Percentiles rank a stretch among this genome's conserved stretches.
These are phyloP conservation scores for Anthrax anthrax DNA, from an alignment of 2,888 invertebrate species.

Conservation along the genomic window DNA sequence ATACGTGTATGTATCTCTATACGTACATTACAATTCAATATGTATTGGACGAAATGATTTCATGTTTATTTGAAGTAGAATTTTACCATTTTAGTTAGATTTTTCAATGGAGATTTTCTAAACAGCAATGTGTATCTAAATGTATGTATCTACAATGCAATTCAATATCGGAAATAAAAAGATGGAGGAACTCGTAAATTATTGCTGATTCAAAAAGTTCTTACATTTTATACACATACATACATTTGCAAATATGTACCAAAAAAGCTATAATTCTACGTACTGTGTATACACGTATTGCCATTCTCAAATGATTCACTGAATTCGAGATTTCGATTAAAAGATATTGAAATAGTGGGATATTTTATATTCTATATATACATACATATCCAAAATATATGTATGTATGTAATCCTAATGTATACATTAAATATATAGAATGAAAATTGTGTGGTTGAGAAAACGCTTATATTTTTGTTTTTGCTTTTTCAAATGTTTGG, in stretches of 20 bases:
- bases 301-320: slow-evolving; percentile 7
- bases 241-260: no score
- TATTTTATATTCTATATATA: no score
- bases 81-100: no score
- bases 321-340: slow-evolving; percentile 9
- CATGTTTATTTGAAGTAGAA: not conserved
- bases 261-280: no score
- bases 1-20: not conserved
- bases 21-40: no score
- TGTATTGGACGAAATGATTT: not conserved
- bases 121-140: no score
- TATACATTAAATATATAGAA: not conserved
- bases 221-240: not conserved
- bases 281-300: not conserved
- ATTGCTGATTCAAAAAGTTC: slow-evolving; percentile 5
- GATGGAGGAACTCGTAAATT: slow-evolving; percentile 7
- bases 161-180: slow-evolving; percentile 2
- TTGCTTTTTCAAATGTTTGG: not conserved
- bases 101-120: no score
- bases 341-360: slow-evolving; percentile 5
- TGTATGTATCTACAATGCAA: not conserved
- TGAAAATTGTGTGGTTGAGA: not conserved
- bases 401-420: not conserved
- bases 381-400: no score
- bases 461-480: not conserved